A percentile compares a stretch with the other conserved stretches of the same genome.
Conservation (phyloP, 2,888 invertebrate species). For the Cheilosia vernalis region DNA sequence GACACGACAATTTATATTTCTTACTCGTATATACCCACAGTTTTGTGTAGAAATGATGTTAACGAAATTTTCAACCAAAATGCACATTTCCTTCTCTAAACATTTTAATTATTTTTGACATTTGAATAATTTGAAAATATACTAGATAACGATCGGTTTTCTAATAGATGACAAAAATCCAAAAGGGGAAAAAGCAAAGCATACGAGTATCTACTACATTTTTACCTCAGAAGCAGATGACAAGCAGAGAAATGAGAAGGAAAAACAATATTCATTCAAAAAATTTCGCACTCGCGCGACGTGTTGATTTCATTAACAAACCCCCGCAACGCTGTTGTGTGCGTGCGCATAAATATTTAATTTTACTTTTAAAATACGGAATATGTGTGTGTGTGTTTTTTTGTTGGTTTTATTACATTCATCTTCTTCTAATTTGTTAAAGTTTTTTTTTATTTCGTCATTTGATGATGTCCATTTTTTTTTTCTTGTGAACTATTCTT, state of each 20-base stretch:
- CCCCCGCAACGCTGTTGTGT: slow-evolving; percentile 49
- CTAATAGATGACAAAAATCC: no score
- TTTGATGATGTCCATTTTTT: slow-evolving; percentile 1
- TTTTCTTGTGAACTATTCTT: slow-evolving; percentile 3
- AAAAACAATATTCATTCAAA: slow-evolving; percentile 56
- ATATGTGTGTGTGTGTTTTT: slow-evolving; percentile 25
- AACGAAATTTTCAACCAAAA: not conserved
- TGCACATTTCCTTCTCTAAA: not conserved
- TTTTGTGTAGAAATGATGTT: not conserved
- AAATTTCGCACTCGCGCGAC: slow-evolving; percentile 65
- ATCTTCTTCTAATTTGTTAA: slow-evolving; percentile 77
- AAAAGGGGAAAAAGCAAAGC: slow-evolving; percentile 1
- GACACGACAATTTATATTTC: slow-evolving; percentile 4
- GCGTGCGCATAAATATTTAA: slow-evolving; percentile 52
- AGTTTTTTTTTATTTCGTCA: slow-evolving; percentile 44
- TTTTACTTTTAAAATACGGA: slow-evolving; percentile 30
- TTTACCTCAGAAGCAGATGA: slow-evolving; percentile 20
- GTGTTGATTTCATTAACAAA: slow-evolving; percentile 70
- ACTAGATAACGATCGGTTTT: slow-evolving; percentile 18
- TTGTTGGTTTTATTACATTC: slow-evolving; percentile 44
- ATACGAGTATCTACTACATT: not conserved
- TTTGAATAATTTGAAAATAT: slow-evolving; percentile 11
- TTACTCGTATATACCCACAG: not conserved
- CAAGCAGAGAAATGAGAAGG: not conserved
- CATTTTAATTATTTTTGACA: slow-evolving; percentile 15